Evolutionary conservation across 2,888 invertebrate species (phyloP).

Genomic region (Leptinotarsa juncta): DNA sequence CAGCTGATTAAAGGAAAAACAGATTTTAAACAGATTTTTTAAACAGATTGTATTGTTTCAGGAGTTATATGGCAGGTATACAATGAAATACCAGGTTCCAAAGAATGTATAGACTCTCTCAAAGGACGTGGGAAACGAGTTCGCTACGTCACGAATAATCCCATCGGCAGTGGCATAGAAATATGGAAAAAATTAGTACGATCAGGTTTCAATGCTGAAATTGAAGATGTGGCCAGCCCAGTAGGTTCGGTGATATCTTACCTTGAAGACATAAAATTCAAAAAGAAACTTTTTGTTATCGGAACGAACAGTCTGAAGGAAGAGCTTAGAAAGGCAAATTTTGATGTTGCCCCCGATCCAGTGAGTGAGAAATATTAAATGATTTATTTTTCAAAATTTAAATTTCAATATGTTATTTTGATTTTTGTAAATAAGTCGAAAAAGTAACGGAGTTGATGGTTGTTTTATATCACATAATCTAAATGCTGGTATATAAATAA

Average conservation of each 20-base stretch:
- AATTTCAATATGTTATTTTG: too few species aligned
- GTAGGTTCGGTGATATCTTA: constrained; percentile 69
- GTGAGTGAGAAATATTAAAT: constrained; percentile 17
- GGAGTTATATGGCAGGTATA: constrained; percentile 68
- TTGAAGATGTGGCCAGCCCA: constrained; percentile 68
- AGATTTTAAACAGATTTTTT: too few species aligned
- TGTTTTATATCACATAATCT: too few species aligned
- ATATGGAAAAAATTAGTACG: constrained; percentile 36
- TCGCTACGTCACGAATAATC: constrained; percentile 52
- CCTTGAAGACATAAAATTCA: constrained; percentile 68
- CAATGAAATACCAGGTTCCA: constrained; percentile 63
- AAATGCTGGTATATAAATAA: too few species aligned
- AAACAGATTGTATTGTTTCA: constrained; percentile 49
- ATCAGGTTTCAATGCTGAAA: constrained; percentile 41
- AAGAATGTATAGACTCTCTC: constrained; percentile 66
- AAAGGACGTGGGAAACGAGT: constrained; percentile 67
- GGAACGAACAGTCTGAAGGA: constrained; percentile 63
- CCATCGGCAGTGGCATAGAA: neutral
- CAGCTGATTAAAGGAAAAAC: too few species aligned
- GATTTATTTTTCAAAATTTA: too few species aligned
- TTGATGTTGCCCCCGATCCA: constrained; percentile 43
- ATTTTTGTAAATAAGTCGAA: too few species aligned
- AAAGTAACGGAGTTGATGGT: too few species aligned
- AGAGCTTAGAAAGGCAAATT: constrained; percentile 65
- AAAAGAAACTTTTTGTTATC: constrained; percentile 68